Base-by-base conservation (phyloP, 2,113 vertebrate species). In the Gobiocypris rarus region DNA sequence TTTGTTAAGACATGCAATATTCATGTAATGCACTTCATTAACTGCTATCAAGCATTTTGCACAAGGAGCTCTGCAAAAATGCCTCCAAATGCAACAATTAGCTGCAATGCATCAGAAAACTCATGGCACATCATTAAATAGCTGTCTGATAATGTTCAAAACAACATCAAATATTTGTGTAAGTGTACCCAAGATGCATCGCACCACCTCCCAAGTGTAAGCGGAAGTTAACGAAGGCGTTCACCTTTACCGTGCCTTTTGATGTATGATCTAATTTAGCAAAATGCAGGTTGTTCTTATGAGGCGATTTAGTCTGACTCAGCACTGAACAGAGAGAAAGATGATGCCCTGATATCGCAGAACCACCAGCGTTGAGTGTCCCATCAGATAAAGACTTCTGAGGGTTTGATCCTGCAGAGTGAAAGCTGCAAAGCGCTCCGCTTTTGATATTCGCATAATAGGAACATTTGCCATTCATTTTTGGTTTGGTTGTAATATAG, bases 331-430 rank as follows among this genome's bases (percentile, higher is more conserved):
- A 2, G 31, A 78, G 38, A 61, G 34, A 78, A 41, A 59, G 19
- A 77, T 59, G 22, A 24, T 77, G 54, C 1, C 31, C 54, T 43
- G 76, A 78, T 78, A 63, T 19, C 58, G 9, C 38, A 3, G 38
- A 45, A 45, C 22, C 13, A 38, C 52, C 34, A 77, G 31, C 75
- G 31, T n/a, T 5, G 17, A 38, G 19, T 77, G 54, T 38, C 75
- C 54, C 50, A 77, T 78, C 76, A 78, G 56, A 78, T 78, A 61
- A 61, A 78, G 13, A 61, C 56, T 43, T 45, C 76, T 19, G 41
- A 61, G 76, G 22, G 38, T 78, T 78, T 78, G 76, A 61, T 78
- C 38, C 56, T 43, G 56, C 76, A 19, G 76, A 78, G 34, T 45
- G 56, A 78, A 45, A 26, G 14, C 76, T 26, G 34, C 76, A 78